A percentile compares a stretch with the other conserved stretches of the same genome.
phyloP scores from a whole-genome alignment of 1,140 invertebrate species.

The Lasioglossum baleicum region DNA sequence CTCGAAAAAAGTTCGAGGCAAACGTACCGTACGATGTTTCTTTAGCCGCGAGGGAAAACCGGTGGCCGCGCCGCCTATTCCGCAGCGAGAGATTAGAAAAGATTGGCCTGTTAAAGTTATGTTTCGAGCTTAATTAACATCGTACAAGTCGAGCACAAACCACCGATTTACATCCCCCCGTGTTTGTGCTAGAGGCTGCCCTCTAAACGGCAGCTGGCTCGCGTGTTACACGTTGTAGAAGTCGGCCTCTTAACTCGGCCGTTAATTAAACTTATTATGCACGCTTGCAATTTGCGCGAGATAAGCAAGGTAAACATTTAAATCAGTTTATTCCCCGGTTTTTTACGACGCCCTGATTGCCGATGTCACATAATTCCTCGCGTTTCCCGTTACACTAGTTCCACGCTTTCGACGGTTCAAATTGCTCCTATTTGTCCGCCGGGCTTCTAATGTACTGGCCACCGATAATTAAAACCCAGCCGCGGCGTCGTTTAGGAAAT shows the following conservation, averaged over 20 bases:
- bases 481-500: no score
- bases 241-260: not conserved
- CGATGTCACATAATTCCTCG: not conserved
- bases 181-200: not conserved
- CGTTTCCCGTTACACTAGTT: not conserved
- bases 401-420: not conserved
- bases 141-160: not conserved
- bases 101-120: constrained; percentile 1
- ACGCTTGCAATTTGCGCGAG: constrained; percentile 11
- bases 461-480: no score
- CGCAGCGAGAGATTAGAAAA: not conserved
- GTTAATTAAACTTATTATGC: constrained; percentile 41
- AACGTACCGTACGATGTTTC: not conserved
- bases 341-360: not conserved
- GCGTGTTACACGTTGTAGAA: constrained; percentile 14
- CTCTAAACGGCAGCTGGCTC: constrained; percentile 4
- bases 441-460: not conserved
- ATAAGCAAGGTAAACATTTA: constrained; percentile 32
- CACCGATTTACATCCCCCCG: not conserved
- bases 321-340: constrained; percentile 14
- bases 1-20: not conserved
- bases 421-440: not conserved
- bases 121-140: constrained; percentile 13
- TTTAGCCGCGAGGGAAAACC: not conserved
- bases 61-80: not conserved